Conservation (phyloP, 2,797 vertebrate genomes). For the Streptopelia turtur region DNA sequence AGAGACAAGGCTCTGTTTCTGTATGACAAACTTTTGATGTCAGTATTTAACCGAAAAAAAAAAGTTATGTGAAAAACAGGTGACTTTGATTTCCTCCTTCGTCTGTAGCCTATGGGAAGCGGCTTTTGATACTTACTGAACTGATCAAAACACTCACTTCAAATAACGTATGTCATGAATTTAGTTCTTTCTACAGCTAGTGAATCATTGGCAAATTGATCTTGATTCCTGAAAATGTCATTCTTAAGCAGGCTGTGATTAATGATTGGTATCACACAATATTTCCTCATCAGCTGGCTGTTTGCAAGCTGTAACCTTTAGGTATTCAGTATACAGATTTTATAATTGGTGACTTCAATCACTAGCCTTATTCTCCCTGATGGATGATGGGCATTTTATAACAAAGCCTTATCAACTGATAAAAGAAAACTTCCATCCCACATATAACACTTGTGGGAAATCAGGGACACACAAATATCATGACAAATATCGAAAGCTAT, state of each 20-base stretch:
- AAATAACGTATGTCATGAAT: background rate
- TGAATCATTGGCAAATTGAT: conserved; percentile 55
- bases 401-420: background rate
- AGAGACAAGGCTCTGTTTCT: background rate
- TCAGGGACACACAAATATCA: background rate
- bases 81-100: conserved; percentile 16
- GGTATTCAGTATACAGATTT: conserved; percentile 19
- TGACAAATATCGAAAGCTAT: background rate
- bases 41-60: background rate
- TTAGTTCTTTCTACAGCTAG: conserved; percentile 1
- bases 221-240: conserved; percentile 39
- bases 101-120: background rate
- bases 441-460: background rate
- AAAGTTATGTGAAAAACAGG: background rate
- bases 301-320: conserved; percentile 50
- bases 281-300: conserved; percentile 36
- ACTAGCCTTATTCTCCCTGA: background rate
- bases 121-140: conserved; percentile 9
- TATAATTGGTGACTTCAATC: conserved; percentile 31
- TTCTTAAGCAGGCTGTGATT: conserved; percentile 40
- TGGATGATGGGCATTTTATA: background rate
- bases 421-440: background rate
- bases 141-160: conserved; percentile 38
- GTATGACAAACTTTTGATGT: conserved; percentile 12
- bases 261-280: conserved; percentile 31